Conservation (phyloP, 1,140 invertebrate genomes). For the Bicyclus anynana region DNA sequence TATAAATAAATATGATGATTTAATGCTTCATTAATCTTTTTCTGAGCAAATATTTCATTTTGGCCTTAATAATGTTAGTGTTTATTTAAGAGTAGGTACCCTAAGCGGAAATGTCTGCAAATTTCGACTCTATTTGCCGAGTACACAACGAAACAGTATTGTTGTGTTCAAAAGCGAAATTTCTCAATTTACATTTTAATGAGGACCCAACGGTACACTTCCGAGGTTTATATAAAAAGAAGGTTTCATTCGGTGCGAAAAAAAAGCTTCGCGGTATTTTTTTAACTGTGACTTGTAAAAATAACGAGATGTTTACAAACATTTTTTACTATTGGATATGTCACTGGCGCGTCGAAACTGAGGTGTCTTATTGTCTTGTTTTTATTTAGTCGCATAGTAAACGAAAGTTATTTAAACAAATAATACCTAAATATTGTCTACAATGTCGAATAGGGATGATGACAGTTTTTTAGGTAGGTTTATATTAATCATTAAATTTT, state of each 20-base stretch:
- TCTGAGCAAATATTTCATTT: background rate
- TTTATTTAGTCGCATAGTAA: no score
- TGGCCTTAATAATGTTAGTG: background rate
- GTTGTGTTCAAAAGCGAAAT: background rate
- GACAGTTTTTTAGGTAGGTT: no score
- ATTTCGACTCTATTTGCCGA: background rate
- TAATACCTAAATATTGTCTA: no score
- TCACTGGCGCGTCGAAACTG: no score
- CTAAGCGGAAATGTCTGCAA: background rate
- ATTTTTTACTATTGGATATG: no score
- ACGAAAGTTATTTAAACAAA: no score
- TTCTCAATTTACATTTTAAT: constrained; percentile 17
- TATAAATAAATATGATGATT: no score
- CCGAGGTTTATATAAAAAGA: constrained; percentile 5
- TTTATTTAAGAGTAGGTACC: background rate
- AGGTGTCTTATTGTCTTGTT: no score
- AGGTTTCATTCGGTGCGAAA: background rate
- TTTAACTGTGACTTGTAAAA: background rate
- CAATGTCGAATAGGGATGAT: no score
- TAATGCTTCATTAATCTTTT: no score
- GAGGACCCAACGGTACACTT: constrained; percentile 6
- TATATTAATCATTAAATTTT: no score
- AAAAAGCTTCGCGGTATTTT: background rate
- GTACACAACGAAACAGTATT: background rate
- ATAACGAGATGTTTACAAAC: background rate